phyloP scores from a whole-genome alignment of 2,113 vertebrate genomes.

The Eulemur rufifrons region DNA sequence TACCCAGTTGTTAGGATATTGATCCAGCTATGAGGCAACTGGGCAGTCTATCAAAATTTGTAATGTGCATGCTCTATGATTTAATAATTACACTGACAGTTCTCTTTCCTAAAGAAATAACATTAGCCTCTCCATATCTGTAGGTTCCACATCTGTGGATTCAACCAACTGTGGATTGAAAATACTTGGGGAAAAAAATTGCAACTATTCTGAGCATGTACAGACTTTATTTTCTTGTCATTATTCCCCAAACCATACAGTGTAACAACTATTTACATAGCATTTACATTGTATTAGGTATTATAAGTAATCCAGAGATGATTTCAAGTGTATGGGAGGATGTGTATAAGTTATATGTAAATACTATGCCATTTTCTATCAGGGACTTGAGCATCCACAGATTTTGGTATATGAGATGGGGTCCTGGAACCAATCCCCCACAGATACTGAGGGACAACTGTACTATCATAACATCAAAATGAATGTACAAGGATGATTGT shows the following conservation, averaged over 20 bases:
- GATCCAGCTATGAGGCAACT: not conserved
- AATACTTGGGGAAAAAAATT: not conserved
- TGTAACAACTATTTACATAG: not conserved
- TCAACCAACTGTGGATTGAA: not conserved
- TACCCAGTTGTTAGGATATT: not conserved
- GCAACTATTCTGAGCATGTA: not conserved
- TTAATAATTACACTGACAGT: not conserved
- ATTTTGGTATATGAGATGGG: not conserved
- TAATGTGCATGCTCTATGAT: not conserved
- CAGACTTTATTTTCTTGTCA: not conserved
- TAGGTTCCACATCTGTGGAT: not conserved
- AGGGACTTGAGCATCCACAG: not conserved
- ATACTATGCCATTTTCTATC: not conserved
- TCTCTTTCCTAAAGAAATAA: constrained; percentile 4
- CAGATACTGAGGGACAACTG: not conserved
- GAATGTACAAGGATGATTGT: not conserved
- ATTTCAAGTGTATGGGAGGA: no score
- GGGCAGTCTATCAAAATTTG: not conserved
- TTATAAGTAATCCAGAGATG: no score
- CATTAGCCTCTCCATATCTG: not conserved
- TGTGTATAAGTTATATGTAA: no score
- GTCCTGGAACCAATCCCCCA: not conserved
- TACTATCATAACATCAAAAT: not conserved
- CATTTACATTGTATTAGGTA: no score
- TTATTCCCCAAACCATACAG: not conserved